A percentile compares a stretch with the other conserved stretches of the same genome.
Evolutionary conservation across 2,113 vertebrate genomes (phyloP).

Genomic region (Anser cygnoides): DNA sequence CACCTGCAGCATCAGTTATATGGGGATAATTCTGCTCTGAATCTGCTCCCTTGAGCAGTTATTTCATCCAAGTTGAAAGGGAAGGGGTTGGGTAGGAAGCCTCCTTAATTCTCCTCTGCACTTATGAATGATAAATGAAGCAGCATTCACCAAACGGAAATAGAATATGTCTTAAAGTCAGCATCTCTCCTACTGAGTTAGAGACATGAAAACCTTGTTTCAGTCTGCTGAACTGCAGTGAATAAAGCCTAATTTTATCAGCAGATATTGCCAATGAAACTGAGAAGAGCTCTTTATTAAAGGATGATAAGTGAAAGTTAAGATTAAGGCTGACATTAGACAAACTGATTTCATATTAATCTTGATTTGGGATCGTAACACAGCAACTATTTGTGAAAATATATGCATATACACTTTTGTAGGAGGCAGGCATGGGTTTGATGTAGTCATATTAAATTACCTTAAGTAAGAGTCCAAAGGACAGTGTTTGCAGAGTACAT

Average conservation of each 20-base stretch:
- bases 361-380: constrained; percentile 7
- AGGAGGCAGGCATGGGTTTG: neutral
- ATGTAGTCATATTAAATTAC: neutral
- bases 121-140: neutral
- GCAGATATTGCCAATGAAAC: neutral
- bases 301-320: neutral
- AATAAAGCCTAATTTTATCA: neutral
- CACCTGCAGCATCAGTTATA: neutral
- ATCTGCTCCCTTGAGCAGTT: neutral
- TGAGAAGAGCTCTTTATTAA: neutral
- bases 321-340: neutral
- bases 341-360: neutral
- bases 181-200: neutral
- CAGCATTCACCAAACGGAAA: neutral
- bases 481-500: neutral
- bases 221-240: neutral
- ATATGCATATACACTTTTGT: neutral
- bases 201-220: neutral
- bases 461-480: neutral
- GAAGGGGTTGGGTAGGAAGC: neutral
- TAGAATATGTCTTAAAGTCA: neutral
- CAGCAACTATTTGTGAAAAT: neutral
- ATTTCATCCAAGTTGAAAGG: neutral
- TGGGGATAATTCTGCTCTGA: neutral
- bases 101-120: neutral